Evolutionary conservation across 2,797 vertebrate species (phyloP), one percentile per base, ranked within the genome.

Genomic region (Harpagifer antarcticus): DNA sequence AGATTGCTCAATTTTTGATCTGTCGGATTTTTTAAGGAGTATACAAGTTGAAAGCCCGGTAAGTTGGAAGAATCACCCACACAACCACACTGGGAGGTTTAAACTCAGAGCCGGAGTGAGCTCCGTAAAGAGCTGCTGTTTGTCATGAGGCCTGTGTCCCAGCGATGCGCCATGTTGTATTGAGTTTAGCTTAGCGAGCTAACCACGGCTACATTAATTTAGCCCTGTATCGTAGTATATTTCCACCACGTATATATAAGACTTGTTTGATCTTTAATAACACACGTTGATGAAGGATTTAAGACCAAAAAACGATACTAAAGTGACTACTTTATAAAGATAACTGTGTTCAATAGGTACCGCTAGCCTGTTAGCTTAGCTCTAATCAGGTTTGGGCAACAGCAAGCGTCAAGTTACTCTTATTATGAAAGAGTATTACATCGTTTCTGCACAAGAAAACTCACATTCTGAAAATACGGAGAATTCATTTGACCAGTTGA

Each of bases 91-190:
- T 0, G 1, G 54, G 5, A 9, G 0, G 3, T 9, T 16, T 17
- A 9, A 27, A 48, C 0, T 0, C n/a, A 1, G n/a, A 8, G 4
- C 3, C 37, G 3, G 4, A 17, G 10, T 3, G 1, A 17, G 9
- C 13, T 11, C 0, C 13, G 0, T 6, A 54, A 52, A 49, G 3
- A 8, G 33, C 23, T 3, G 1, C 5, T 72, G n/a, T 76, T 49
- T 40, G 67, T 70, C 15, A 3, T 61, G 82, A 70, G 91, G 91
- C 90, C 91, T 86, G 42, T 40, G 77, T 54, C 81, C 55, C 11
- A 47, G 59, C 70, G 54, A 50, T 76, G 68, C 93, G 94, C 94
- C 93, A 93, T 94, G 76, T 94, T 94, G 87, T 31, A 74, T 91
- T 60, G 68, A 0, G 14, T 23, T 72, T 84, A 90, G 83, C 88